phyloP scores from a whole-genome alignment of 2,113 vertebrate genomes.

The Scartelaos histophorus region DNA sequence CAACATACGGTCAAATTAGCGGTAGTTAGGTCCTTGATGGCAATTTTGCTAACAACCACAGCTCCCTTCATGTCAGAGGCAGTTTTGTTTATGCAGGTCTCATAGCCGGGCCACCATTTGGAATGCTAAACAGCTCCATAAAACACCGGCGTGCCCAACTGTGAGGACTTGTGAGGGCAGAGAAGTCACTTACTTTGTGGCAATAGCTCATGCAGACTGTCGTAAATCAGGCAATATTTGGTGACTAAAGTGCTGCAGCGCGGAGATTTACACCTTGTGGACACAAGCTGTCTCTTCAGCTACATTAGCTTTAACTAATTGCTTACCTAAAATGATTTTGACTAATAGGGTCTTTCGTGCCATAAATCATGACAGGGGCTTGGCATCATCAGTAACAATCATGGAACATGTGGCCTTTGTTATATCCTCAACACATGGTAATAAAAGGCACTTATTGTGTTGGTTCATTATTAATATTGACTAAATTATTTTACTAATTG shows the following conservation, averaged over 20 bases:
- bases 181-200: slow-evolving; percentile 19
- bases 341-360: slow-evolving; percentile 19
- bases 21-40: not conserved
- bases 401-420: not conserved
- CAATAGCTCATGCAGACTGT: slow-evolving; percentile 47
- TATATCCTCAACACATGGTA: not conserved
- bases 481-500: too few species aligned
- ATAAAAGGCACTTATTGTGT: too few species aligned
- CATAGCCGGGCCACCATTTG: slow-evolving; percentile 16
- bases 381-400: not conserved
- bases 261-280: slow-evolving; percentile 40
- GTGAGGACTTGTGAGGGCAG: slow-evolving; percentile 37
- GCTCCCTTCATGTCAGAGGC: slow-evolving; percentile 11
- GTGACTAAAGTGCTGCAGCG: slow-evolving; percentile 24
- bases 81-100: slow-evolving; percentile 37
- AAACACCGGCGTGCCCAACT: slow-evolving; percentile 43
- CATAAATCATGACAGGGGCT: not conserved
- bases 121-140: slow-evolving; percentile 46
- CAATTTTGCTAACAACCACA: slow-evolving; percentile 6
- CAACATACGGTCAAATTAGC: slow-evolving; percentile 3
- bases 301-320: slow-evolving; percentile 34
- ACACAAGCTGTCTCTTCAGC: slow-evolving; percentile 34
- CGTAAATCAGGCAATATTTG: slow-evolving; percentile 51
- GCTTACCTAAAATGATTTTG: slow-evolving; percentile 37
- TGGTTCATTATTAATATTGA: too few species aligned